These are phyloP conservation scores for Raja brachyura DNA, from an alignment of 2,113 vertebrate genomes.

Conservation along the genomic window DNA sequence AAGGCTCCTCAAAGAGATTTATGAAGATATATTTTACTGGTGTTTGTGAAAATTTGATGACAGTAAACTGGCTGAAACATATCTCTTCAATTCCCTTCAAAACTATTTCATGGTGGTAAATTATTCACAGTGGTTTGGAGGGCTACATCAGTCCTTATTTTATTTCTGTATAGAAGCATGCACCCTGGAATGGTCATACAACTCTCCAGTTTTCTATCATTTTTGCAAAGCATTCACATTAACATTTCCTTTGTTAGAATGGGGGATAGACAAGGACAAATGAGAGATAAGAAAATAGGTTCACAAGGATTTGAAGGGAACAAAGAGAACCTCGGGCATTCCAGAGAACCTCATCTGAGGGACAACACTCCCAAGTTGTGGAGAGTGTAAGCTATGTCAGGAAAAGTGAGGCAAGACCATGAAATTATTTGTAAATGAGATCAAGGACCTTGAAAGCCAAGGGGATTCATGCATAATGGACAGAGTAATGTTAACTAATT, in stretches of 20 bases:
- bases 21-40: no score
- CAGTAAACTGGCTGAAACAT: no score
- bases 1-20: no score
- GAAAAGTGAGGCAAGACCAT: background rate
- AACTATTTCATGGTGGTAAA: no score
- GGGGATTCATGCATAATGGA: background rate
- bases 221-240: background rate
- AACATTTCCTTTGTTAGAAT: background rate
- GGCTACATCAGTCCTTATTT: no score
- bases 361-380: background rate
- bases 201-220: background rate
- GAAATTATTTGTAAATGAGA: background rate
- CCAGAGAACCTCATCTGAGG: background rate
- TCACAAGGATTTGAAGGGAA: background rate
- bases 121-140: no score
- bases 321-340: background rate
- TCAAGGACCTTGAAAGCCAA: background rate
- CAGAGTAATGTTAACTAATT: background rate
- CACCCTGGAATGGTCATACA: background rate
- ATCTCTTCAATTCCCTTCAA: no score
- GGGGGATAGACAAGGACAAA: background rate
- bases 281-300: background rate
- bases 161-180: background rate
- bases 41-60: no score
- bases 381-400: background rate